These are phyloP conservation scores for Martes martes DNA, from an alignment of 2,113 vertebrate species.

Conservation along the genomic window DNA sequence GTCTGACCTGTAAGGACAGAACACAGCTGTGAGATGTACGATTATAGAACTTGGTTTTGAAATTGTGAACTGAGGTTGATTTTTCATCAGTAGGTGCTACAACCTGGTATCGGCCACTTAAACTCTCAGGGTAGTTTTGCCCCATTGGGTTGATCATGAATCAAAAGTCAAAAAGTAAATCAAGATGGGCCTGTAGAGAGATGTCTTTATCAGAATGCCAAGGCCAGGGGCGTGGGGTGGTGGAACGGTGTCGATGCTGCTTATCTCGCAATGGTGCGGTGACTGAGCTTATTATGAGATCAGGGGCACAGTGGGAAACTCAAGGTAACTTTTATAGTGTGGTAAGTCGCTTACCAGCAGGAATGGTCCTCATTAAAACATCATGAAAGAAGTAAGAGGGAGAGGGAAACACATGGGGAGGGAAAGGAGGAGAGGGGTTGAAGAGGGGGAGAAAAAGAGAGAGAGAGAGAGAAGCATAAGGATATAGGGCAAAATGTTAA, in stretches of 20 bases:
- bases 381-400: too few relatives aligned
- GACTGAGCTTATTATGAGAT: neutral
- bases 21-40: neutral
- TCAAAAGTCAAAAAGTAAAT: constrained; percentile 34
- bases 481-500: neutral
- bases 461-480: neutral
- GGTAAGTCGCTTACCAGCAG: neutral
- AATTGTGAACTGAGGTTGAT: neutral
- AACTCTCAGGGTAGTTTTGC: neutral
- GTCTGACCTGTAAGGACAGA: constrained; percentile 10
- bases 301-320: neutral
- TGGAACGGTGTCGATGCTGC: neutral
- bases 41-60: neutral
- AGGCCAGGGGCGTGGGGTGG: rapidly evolving
- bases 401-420: neutral
- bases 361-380: neutral
- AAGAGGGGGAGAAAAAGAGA: neutral
- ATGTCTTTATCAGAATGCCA: neutral
- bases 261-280: neutral
- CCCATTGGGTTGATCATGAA: neutral
- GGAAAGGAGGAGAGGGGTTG: neutral
- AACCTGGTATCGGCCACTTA: neutral
- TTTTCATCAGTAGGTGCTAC: neutral
- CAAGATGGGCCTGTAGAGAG: neutral
- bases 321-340: neutral